These are phyloP conservation scores for Pyralis farinalis DNA, from an alignment of 2,888 invertebrate species.

Conservation along the genomic window DNA sequence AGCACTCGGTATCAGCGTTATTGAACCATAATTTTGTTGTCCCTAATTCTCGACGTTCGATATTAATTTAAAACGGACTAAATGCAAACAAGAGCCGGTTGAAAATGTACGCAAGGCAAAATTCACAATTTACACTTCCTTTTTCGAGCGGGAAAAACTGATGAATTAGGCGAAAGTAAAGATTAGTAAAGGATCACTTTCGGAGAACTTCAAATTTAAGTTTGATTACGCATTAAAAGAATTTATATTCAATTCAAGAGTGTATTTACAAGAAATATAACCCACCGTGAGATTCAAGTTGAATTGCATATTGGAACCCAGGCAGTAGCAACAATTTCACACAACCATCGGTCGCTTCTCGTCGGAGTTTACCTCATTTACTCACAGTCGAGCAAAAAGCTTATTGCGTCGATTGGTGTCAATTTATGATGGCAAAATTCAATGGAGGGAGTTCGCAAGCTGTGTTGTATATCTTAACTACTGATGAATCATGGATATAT, in stretches of 20 bases:
- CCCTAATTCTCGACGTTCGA: conserved; percentile 43
- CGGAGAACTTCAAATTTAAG: conserved; percentile 33
- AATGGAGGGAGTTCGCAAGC: too few relatives aligned
- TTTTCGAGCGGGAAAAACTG: conserved; percentile 41
- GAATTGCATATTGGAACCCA: too few relatives aligned
- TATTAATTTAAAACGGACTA: conserved; percentile 46
- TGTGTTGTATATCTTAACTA: too few relatives aligned
- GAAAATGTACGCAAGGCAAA: conserved; percentile 32
- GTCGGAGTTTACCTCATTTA: too few relatives aligned
- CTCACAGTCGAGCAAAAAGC: too few relatives aligned
- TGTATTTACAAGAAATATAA: too few relatives aligned
- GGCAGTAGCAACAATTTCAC: too few relatives aligned
- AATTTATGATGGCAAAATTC: too few relatives aligned
- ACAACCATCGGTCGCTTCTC: too few relatives aligned
- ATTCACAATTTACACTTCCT: conserved; percentile 38
- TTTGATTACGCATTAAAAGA: conserved; percentile 33
- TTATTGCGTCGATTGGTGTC: too few relatives aligned
- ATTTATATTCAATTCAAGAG: conserved; percentile 16
- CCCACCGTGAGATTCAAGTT: too few relatives aligned
- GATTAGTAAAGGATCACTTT: conserved; percentile 47
- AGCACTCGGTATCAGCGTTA: conserved; percentile 24
- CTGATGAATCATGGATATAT: too few relatives aligned
- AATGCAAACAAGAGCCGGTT: conserved; percentile 41
- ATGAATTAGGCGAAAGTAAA: conserved; percentile 47
- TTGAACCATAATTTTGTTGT: conserved; percentile 35